Evolutionary conservation across 2,797 vertebrate genomes (phyloP).

Genomic region (Melanogrammus aeglefinus): DNA sequence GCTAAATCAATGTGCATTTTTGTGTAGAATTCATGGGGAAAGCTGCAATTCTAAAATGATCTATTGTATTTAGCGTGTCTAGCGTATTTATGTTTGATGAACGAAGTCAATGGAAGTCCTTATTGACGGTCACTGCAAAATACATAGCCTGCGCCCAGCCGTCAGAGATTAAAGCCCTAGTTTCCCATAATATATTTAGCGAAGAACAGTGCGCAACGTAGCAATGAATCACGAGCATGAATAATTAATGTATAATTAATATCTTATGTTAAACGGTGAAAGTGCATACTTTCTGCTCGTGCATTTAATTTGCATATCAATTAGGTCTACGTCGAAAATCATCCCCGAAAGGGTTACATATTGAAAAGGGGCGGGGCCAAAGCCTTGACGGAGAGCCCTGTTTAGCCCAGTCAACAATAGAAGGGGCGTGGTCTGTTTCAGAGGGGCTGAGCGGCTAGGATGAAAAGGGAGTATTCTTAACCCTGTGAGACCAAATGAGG

Average conservation of each 20-base stretch:
- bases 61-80: not conserved
- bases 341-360: conserved; percentile 21
- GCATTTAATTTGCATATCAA: not conserved
- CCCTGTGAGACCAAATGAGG: conserved; percentile 48
- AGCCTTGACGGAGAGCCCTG: conserved; percentile 60
- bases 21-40: not conserved
- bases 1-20: not conserved
- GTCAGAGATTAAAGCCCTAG: not conserved
- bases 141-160: not conserved
- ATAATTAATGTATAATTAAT: not conserved
- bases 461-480: conserved; percentile 43
- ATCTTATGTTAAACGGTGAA: not conserved
- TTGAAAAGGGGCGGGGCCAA: conserved; percentile 17
- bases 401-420: conserved; percentile 59
- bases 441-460: conserved; percentile 16
- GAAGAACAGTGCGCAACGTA: not conserved
- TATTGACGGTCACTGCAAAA: conserved; percentile 32
- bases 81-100: conserved; percentile 10
- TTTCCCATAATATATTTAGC: not conserved
- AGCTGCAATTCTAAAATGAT: not conserved
- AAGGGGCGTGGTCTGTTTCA: conserved; percentile 50
- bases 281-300: not conserved
- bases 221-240: not conserved
- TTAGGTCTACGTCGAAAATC: not conserved
- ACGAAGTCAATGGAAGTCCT: conserved; percentile 51